These are phyloP conservation scores for Eubucco bourcierii DNA, from an alignment of 2,113 vertebrate genomes.

Conservation along the genomic window DNA sequence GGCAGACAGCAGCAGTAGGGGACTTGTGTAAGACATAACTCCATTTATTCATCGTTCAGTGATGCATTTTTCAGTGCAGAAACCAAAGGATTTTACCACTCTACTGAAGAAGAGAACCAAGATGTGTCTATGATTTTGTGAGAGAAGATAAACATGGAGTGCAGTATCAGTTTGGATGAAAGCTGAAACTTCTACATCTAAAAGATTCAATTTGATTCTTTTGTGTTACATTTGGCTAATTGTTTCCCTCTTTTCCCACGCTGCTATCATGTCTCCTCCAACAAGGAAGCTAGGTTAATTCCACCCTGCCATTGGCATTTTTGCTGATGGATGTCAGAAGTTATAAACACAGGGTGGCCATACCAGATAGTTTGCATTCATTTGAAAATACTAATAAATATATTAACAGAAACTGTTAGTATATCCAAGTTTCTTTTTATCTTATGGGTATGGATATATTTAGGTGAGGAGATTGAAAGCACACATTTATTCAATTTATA, in stretches of 20 bases:
- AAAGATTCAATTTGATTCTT: not conserved
- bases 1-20: conserved; percentile 9
- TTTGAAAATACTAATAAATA: not conserved
- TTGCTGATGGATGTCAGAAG: not conserved
- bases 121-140: not conserved
- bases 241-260: not conserved
- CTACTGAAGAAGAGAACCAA: conserved; percentile 22
- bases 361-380: not conserved
- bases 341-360: not conserved
- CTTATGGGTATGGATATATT: not conserved
- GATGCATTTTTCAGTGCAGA: conserved; percentile 14
- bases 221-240: not conserved
- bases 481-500: not conserved
- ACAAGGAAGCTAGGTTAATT: not conserved
- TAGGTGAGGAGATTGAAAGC: not conserved
- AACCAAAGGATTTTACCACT: not conserved
- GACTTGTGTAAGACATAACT: conserved; percentile 12
- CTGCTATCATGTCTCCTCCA: not conserved
- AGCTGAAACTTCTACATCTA: not conserved
- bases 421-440: not conserved
- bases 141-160: not conserved
- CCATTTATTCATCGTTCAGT: conserved; percentile 46
- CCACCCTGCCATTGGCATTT: not conserved
- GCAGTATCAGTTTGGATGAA: conserved; percentile 3
- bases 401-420: not conserved